phyloP scores from a whole-genome alignment of 1,140 invertebrate species.

The Caenorhabditis latens region DNA sequence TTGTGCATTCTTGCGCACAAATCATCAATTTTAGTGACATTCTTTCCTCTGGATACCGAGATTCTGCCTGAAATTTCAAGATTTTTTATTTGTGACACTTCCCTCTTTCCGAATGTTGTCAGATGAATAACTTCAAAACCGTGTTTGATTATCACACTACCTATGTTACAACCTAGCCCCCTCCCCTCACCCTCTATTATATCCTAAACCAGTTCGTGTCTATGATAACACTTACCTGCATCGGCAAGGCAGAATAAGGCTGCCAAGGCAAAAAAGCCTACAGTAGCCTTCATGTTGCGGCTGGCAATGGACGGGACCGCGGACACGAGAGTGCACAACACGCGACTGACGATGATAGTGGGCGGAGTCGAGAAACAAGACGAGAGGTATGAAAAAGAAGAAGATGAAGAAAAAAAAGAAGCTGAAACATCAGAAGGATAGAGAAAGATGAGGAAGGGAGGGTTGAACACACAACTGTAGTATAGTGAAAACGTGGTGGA shows the following conservation, averaged over 20 bases:
- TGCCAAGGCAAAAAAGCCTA: slow-evolving; percentile 45
- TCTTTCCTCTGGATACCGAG: slow-evolving; percentile 65
- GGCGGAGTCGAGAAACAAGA: slow-evolving; percentile 53
- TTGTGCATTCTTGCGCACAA: slow-evolving; percentile 69
- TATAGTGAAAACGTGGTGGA: neutral
- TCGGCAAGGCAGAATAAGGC: slow-evolving; percentile 49
- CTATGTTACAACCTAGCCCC: neutral
- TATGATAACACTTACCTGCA: slow-evolving; percentile 13
- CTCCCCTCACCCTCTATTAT: neutral
- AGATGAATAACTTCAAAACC: neutral
- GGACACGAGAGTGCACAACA: slow-evolving; percentile 54
- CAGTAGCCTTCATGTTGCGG: slow-evolving; percentile 51
- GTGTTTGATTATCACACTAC: neutral
- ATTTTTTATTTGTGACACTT: neutral
- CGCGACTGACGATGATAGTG: slow-evolving; percentile 41
- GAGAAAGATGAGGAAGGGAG: neutral
- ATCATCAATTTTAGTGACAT: slow-evolving; percentile 64
- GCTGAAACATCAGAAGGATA: slow-evolving; percentile 1
- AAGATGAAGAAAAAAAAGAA: slow-evolving; percentile 49
- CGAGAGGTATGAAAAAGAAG: slow-evolving; percentile 43
- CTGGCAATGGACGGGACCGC: slow-evolving; percentile 50
- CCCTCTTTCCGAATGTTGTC: neutral
- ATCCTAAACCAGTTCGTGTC: neutral
- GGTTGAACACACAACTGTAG: slow-evolving; percentile 4
- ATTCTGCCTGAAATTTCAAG: slow-evolving; percentile 59